Conservation (phyloP, 1,140 invertebrate genomes). For the Ephestia elutella region DNA sequence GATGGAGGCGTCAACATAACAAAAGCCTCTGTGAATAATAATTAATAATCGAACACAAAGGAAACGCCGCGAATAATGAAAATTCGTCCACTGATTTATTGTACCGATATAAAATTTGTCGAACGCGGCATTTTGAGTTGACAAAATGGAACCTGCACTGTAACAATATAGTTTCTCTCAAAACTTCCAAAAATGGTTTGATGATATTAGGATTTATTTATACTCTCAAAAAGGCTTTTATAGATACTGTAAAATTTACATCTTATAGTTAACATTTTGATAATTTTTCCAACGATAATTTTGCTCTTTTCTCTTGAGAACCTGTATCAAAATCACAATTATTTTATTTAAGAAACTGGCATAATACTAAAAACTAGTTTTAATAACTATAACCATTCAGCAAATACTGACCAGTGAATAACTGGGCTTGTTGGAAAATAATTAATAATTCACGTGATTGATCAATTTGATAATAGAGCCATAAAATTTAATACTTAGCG, state of each 20-base stretch:
- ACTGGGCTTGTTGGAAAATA: too few relatives aligned
- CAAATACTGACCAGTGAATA: neutral
- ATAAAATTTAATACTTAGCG: slow-evolving; percentile 17
- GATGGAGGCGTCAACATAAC: slow-evolving; percentile 25
- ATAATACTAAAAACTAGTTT: too few relatives aligned
- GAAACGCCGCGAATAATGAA: slow-evolving; percentile 27
- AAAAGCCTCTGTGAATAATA: slow-evolving; percentile 33
- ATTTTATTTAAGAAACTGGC: neutral
- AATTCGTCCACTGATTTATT: slow-evolving; percentile 25
- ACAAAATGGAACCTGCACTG: neutral
- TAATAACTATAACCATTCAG: too few relatives aligned
- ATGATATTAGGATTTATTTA: too few relatives aligned
- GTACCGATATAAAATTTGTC: slow-evolving; percentile 13
- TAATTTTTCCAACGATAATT: too few relatives aligned
- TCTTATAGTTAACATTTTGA: too few relatives aligned
- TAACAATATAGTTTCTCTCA: neutral
- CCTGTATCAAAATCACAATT: neutral
- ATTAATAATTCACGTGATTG: too few relatives aligned
- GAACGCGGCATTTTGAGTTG: neutral
- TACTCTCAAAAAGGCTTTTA: too few relatives aligned
- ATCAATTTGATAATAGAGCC: too few relatives aligned
- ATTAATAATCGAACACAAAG: slow-evolving; percentile 42
- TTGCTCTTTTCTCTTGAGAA: too few relatives aligned
- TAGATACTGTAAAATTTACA: too few relatives aligned
- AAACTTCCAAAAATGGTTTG: neutral